A percentile compares a stretch with the other conserved stretches of the same genome.
phyloP scores from a whole-genome alignment of 35 echinoderm and acorn worm genomes.

The Lytechinus pictus region DNA sequence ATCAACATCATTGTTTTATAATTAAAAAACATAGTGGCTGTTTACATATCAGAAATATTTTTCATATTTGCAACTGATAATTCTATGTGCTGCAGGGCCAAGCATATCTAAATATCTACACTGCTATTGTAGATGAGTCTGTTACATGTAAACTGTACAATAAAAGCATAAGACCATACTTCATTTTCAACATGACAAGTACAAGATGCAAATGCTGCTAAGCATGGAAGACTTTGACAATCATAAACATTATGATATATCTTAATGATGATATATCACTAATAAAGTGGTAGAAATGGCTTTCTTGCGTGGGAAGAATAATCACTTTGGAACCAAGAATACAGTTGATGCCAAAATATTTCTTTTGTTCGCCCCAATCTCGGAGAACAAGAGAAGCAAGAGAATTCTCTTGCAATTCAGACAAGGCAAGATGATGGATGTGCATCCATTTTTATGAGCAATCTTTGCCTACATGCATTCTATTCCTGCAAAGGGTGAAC shows the following conservation, averaged over 20 bases:
- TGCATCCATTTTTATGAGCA: not conserved
- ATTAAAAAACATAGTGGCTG: too few relatives aligned
- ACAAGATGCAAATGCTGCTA: not conserved
- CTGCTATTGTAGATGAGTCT: too few relatives aligned
- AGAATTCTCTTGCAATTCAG: not conserved
- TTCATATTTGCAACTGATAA: too few relatives aligned
- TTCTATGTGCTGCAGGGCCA: too few relatives aligned
- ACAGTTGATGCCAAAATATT: not conserved
- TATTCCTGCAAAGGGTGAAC: not conserved
- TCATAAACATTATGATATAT: not conserved
- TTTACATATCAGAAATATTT: too few relatives aligned
- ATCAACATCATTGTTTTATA: too few relatives aligned
- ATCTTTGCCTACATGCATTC: not conserved
- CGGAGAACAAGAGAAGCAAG: not conserved
- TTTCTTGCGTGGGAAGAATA: not conserved
- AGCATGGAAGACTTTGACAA: not conserved
- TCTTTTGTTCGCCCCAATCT: not conserved
- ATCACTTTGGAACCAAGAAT: not conserved
- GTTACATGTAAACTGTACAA: too few relatives aligned
- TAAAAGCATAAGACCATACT: too few relatives aligned
- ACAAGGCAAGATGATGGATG: conserved; percentile 3
- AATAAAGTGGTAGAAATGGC: not conserved
- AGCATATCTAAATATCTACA: too few relatives aligned
- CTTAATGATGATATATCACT: not conserved
- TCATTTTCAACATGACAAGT: too few relatives aligned